These are phyloP conservation scores for Dolichopus griseipennis DNA, from an alignment of 2,888 invertebrate genomes.

Conservation along the genomic window DNA sequence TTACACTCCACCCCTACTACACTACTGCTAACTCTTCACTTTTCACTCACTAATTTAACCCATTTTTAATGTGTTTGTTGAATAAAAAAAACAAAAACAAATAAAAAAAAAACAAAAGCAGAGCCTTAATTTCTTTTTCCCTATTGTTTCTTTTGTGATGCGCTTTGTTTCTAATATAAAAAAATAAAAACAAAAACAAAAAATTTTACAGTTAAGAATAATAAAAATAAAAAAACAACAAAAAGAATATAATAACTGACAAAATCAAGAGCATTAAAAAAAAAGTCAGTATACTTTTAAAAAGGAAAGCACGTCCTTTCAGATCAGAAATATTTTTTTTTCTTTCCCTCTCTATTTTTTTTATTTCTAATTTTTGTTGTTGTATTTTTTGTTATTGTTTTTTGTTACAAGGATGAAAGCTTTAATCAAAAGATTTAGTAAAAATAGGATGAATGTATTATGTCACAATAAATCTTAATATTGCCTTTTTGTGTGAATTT, in stretches of 20 bases:
- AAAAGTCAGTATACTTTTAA: neutral
- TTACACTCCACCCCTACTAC: neutral
- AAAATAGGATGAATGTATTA: neutral
- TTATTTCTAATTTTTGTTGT: too few species aligned
- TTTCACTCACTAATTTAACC: neutral
- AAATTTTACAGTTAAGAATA: neutral
- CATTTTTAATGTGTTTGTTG: neutral
- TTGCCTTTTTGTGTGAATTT: neutral
- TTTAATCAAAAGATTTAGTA: constrained; percentile 4
- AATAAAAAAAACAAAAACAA: neutral
- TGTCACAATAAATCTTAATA: constrained; percentile 1
- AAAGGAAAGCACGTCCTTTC: neutral
- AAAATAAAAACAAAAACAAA: neutral
- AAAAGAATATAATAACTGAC: neutral
- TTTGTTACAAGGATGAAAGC: neutral
- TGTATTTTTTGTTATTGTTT: neutral
- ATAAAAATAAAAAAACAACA: neutral
- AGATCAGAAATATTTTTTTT: neutral
- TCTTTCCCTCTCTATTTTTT: too few species aligned
- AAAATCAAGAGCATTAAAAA: neutral
- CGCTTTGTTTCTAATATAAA: neutral
- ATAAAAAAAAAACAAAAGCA: too few species aligned
- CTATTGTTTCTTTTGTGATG: neutral
- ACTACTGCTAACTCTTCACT: too few species aligned
- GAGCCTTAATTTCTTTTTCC: neutral